phyloP scores from a whole-genome alignment of 2,888 invertebrate genomes.

The Meta bourneti region DNA sequence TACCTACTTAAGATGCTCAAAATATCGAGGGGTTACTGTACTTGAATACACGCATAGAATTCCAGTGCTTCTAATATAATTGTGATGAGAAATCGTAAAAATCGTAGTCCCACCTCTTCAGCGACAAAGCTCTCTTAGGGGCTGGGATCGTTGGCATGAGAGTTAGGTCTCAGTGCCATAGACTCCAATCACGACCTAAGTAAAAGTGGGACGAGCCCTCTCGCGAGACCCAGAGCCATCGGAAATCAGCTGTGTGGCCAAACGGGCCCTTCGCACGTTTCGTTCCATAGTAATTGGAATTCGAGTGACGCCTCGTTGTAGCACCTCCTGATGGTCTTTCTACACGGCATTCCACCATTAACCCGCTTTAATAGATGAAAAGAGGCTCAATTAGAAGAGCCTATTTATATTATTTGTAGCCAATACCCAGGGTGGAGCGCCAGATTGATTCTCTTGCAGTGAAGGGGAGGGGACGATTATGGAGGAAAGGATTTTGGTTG shows the following conservation, averaged over 20 bases:
- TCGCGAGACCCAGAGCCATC: slow-evolving; percentile 49
- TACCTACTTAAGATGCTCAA: too few species aligned
- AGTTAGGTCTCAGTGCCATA: too few species aligned
- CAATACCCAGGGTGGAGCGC: slow-evolving; percentile 43
- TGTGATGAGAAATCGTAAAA: too few species aligned
- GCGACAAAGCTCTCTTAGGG: too few species aligned
- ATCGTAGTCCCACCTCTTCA: too few species aligned
- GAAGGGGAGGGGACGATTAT: slow-evolving; percentile 19
- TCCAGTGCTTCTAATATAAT: too few species aligned
- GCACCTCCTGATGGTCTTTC: slow-evolving; percentile 52
- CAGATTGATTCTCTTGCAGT: slow-evolving; percentile 9
- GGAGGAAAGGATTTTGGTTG: slow-evolving; percentile 10
- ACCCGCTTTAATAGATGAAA: slow-evolving; percentile 60
- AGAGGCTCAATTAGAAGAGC: slow-evolving; percentile 57
- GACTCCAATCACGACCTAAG: too few species aligned
- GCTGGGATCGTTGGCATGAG: too few species aligned
- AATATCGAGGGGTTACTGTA: too few species aligned
- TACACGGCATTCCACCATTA: slow-evolving; percentile 68
- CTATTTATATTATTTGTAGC: slow-evolving; percentile 58
- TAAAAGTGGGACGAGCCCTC: not conserved
- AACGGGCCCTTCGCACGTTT: slow-evolving; percentile 38
- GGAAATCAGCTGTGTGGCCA: slow-evolving; percentile 37
- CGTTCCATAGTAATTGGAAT: slow-evolving; percentile 32
- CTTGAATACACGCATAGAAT: too few species aligned
- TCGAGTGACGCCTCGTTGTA: slow-evolving; percentile 37